Evolutionary conservation across 64 coral and sea anemone genomes (phyloP), one percentile per base, ranked within the genome.

Genomic region (Stichodactyla mertensii): DNA sequence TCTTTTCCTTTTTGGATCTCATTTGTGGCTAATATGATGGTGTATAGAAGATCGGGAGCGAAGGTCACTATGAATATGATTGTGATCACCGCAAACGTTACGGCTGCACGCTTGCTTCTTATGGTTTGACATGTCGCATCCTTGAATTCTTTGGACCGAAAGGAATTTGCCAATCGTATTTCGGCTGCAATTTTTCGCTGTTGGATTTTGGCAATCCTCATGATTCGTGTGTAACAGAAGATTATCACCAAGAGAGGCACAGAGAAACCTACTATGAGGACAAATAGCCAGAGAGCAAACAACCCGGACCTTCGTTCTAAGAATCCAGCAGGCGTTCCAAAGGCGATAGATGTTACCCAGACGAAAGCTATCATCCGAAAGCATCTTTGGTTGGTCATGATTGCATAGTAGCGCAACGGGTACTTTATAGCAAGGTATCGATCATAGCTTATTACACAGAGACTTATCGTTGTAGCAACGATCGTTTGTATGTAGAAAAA

Each of bases 381-480:
- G 11, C 15, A 51, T 55, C 51, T 82, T 82, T 82, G 7, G 16
- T 82, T 52, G 15, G 79, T 82, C 79, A 82, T 82, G 6, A 82
- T 52, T 7, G 26, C 7, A 51, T 7, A 12, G 79, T 82, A 82
- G 2, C 79, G 79, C 16, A 82, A 55, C 12, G 79, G 79, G 8
- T 82, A 7, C 4, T 52, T 82, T 13, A 82, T 31, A 19, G 79
- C 79, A 51, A 82, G 9, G 26, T 82, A 55, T 9, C 79, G 79
- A 82, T 82, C 79, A 82, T 45, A 14, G 26, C 79, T 82, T 82
- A 82, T 36, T 13, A 36, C 79, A 52, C 79, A 82, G 16, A 82
- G 54, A 55, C 51, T 82, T 13, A 52, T 23, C 11, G 79, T 52
- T 13, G 79, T 23, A 51, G 24, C 22, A 7, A 82, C 54, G 79